Evolutionary conservation across 2,113 vertebrate genomes (phyloP), one percentile per base, ranked within the genome.

Genomic region (Danionella cerebrum): DNA sequence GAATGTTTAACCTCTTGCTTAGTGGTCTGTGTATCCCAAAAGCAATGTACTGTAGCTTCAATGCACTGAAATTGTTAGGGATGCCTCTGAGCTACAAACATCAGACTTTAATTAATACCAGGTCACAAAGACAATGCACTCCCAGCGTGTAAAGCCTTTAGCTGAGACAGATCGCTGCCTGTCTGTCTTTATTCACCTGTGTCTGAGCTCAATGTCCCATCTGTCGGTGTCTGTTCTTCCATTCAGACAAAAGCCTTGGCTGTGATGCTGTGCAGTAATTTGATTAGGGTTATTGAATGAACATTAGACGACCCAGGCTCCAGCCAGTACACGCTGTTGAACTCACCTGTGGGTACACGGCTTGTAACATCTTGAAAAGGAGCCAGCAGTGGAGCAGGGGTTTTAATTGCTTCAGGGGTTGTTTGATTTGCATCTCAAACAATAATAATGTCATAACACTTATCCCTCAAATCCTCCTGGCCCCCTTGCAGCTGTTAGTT

Each of bases 141-240:
- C 73, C 75, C 72, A 60, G 42, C 24, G 71, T 24, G 75, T 67
- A 10, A 19, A 52, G 65, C 79, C 74, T 74, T 77, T 76, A 78
- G 69, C 78, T 79, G 78, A 77, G 78, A 53, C 75, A 39, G 76
- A 70, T 55, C 1, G 63, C 52, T 16, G 70, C 70, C 75, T 77
- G 74, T 79, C 68, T 60, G 42, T 76, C 50, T 78, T 62, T 69
- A 73, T 82, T 82, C 71, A 76, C 76, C 73, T 65, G 71, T 64
- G 71, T 76, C 71, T 69, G 70, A 63, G 71, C 77, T 78, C 79
- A 73, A 82, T 83, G 79, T 72, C 80, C 77, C 78, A 81, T 84
- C 79, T 82, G 79, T 79, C 73, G 58, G 44, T 48, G 65, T 42
- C 22, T 35, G 31, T 68, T 47, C 60, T 65, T 21, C 42, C 11